These are phyloP conservation scores for Eulacestoma nigropectus DNA, from an alignment of 2,113 vertebrate species.

Conservation along the genomic window DNA sequence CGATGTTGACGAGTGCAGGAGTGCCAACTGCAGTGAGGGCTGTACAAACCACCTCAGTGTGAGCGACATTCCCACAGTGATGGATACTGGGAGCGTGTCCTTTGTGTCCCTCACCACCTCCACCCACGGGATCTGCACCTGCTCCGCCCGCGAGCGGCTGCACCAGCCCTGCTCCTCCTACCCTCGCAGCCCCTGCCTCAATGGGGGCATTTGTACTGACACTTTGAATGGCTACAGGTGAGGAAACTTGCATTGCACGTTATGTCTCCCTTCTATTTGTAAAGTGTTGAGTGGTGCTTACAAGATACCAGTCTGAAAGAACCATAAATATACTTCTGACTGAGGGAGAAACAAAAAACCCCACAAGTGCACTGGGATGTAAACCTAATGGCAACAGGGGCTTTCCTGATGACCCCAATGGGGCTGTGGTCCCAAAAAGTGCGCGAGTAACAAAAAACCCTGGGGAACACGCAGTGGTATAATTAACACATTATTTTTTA, in stretches of 20 bases:
- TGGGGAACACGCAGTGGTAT: no score
- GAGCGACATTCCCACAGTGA: conserved; percentile 71
- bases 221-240: conserved; percentile 84
- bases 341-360: neutral
- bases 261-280: rapidly evolving
- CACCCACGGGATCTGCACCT: conserved; percentile 65
- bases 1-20: conserved; percentile 78
- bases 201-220: conserved; percentile 80
- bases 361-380: neutral
- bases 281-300: neutral
- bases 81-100: conserved; percentile 74
- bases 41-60: conserved; percentile 66
- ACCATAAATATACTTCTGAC: neutral
- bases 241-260: neutral
- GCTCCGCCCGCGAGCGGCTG: conserved; percentile 66
- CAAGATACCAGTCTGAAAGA: neutral
- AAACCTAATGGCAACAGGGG: neutral
- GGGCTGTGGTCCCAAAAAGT: neutral
- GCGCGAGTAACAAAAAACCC: neutral
- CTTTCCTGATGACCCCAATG: neutral
- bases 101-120: conserved; percentile 76
- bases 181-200: conserved; percentile 80
- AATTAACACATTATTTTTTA: neutral
- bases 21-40: conserved; percentile 65
- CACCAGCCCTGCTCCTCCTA: conserved; percentile 80